Percentiles rank a stretch among this genome's conserved stretches.
Conservation (phyloP, 2,888 invertebrate genomes). For the Calephelis perditalis region DNA sequence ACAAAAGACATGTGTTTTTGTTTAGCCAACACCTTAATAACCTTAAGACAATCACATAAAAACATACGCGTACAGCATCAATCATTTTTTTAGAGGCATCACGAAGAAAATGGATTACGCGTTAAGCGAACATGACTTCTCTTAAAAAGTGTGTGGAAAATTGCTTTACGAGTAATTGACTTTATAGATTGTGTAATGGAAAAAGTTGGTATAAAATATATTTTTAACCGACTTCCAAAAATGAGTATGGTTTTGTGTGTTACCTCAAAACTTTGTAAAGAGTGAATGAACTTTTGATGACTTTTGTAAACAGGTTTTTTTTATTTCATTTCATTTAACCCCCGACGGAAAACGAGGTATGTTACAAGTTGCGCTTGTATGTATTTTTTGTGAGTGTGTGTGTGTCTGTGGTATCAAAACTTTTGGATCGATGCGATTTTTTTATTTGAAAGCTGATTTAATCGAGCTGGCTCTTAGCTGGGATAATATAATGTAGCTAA, state of each 20-base stretch:
- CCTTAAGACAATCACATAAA: conserved; percentile 48
- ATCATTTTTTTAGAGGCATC: conserved; percentile 58
- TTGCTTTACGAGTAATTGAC: conserved; percentile 58
- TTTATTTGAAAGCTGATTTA: no score
- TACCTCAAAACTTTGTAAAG: background rate
- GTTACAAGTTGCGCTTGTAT: no score
- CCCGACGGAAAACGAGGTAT: no score
- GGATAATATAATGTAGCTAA: no score
- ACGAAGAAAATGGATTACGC: conserved; percentile 60
- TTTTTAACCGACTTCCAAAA: background rate
- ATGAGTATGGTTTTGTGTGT: background rate
- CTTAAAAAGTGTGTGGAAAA: conserved; percentile 68
- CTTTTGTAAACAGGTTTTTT: no score
- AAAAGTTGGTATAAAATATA: background rate
- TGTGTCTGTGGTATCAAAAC: no score
- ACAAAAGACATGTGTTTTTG: conserved; percentile 43
- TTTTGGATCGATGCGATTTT: no score
- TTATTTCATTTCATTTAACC: no score
- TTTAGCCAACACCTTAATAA: conserved; percentile 41
- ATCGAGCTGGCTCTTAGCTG: no score
- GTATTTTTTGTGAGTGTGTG: no score
- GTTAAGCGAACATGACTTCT: conserved; percentile 51
- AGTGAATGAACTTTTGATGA: no score
- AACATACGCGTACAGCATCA: conserved; percentile 54
- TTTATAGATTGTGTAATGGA: conserved; percentile 40